Evolutionary conservation across 2,113 vertebrate genomes (phyloP).

Genomic region (zebrafish (Danio rerio)): GRCz12tu NC_133178.1:15268501-15269000

Average conservation of each 20-base stretch:
- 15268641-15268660: not conserved
- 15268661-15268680: not conserved
- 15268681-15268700: not conserved
- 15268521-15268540: too few relatives aligned
- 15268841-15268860: conserved; percentile 11
- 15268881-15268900: conserved; percentile 34
- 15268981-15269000: not conserved
- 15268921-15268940: conserved; percentile 21
- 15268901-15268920: not conserved
- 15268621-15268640: not conserved
- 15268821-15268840: conserved; percentile 12
- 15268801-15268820: conserved; percentile 39
- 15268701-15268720: not conserved
- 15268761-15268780: conserved; percentile 19
- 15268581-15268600: too few relatives aligned
- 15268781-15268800: conserved; percentile 25
- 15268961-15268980: conserved; percentile 18
- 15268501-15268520: too few relatives aligned
- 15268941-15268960: conserved; percentile 13
- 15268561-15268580: too few relatives aligned
- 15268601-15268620: not conserved
- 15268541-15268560: too few relatives aligned
- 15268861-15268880: not conserved
- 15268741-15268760: not conserved
- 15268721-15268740: conserved; percentile 3